Percentiles rank a stretch among this genome's conserved stretches.
These are phyloP conservation scores for Exocentrus adspersus DNA, from an alignment of 2,888 invertebrate species.

Conservation along the genomic window DNA sequence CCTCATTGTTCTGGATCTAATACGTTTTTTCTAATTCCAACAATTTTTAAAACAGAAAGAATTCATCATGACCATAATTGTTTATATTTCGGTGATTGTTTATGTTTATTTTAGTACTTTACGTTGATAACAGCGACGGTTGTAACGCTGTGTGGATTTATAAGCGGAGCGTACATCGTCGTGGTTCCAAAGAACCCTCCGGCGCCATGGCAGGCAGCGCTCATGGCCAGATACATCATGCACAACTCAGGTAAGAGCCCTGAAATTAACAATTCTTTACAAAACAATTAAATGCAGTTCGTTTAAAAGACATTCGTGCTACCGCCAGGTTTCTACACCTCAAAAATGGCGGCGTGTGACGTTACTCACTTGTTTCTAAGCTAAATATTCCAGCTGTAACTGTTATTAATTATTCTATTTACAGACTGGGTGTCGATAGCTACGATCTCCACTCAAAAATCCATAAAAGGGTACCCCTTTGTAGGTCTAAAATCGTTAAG, in stretches of 20 bases:
- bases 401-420: too few species aligned
- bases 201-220: slow-evolving; percentile 69
- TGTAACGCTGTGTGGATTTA: background rate
- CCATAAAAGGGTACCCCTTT: slow-evolving; percentile 74
- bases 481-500: slow-evolving; percentile 76
- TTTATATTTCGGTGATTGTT: too few species aligned
- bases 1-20: too few species aligned
- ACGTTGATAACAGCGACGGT: background rate
- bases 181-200: slow-evolving; percentile 64
- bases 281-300: too few species aligned
- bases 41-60: too few species aligned
- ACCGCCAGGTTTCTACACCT: too few species aligned
- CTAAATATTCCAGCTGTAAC: background rate
- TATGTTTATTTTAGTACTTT: slow-evolving; percentile 6
- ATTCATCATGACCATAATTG: too few species aligned
- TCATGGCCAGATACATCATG: slow-evolving; percentile 78
- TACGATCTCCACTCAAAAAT: slow-evolving; percentile 72
- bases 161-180: background rate
- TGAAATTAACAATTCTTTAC: too few species aligned
- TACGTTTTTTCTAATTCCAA: too few species aligned
- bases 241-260: slow-evolving; percentile 71
- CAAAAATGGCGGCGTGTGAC: too few species aligned
- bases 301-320: too few species aligned
- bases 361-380: too few species aligned
- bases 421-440: slow-evolving; percentile 79